phyloP scores from a whole-genome alignment of 2,797 vertebrate species.

The Tympanoctomys barrerae region DNA sequence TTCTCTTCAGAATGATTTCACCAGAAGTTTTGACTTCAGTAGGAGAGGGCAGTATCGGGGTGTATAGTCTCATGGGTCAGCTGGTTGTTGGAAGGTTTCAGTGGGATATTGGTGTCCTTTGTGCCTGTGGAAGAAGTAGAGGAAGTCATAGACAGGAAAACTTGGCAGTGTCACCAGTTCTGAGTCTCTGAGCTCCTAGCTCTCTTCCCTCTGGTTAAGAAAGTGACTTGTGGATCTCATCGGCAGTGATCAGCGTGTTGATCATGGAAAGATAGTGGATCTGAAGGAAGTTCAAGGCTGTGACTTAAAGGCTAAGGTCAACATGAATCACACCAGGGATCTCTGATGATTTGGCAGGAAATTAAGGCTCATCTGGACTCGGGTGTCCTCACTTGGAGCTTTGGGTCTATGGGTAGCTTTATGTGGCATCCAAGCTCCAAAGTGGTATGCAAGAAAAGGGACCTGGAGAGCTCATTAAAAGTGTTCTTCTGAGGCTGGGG shows the following conservation, averaged over 20 bases:
- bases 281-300: not conserved
- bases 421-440: accelerated
- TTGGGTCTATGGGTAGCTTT: too few relatives aligned
- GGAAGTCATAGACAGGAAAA: accelerated
- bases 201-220: not conserved
- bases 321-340: not conserved
- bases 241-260: not conserved
- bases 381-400: not conserved
- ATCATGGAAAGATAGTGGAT: not conserved
- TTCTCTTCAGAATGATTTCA: not conserved
- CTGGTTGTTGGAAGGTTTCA: not conserved
- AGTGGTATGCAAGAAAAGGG: not conserved
- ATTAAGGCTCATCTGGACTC: not conserved
- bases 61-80: not conserved
- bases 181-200: not conserved
- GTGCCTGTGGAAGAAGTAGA: not conserved
- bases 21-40: not conserved
- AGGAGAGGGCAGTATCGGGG: not conserved
- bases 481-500: too few relatives aligned
- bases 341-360: not conserved
- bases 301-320: not conserved
- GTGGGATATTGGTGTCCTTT: not conserved
- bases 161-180: too few relatives aligned
- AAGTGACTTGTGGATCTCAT: not conserved
- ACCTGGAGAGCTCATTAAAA: not conserved